phyloP scores from a whole-genome alignment of 2,797 vertebrate species.

The Simalia tracyae region DNA sequence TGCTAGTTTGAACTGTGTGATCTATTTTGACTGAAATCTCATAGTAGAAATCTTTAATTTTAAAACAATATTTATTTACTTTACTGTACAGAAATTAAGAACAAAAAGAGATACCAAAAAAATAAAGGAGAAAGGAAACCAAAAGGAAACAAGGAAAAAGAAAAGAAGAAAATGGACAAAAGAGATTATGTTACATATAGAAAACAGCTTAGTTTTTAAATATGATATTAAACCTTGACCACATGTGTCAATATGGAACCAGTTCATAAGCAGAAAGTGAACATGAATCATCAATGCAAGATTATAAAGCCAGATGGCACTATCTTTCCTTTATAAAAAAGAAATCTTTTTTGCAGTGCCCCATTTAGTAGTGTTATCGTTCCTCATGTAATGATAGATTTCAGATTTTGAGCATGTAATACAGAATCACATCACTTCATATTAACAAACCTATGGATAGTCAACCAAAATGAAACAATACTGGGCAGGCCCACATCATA shows the following conservation, averaged over 20 bases:
- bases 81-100: neutral
- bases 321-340: neutral
- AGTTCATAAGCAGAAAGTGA: neutral
- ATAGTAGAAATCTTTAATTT: neutral
- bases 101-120: neutral
- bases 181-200: neutral
- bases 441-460: too few species aligned
- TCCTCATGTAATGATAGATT: neutral
- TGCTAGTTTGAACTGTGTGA: neutral
- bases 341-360: neutral
- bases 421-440: neutral
- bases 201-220: neutral
- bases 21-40: neutral
- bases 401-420: neutral
- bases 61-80: neutral
- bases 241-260: neutral
- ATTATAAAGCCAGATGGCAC: neutral
- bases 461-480: too few species aligned
- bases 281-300: neutral
- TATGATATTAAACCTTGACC: neutral
- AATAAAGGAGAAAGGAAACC: neutral
- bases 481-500: too few species aligned
- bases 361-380: neutral
- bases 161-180: neutral
- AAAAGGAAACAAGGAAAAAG: neutral